Evolutionary conservation across 2,797 vertebrate genomes (phyloP).

Genomic region (Manis crassicaudata): DNA sequence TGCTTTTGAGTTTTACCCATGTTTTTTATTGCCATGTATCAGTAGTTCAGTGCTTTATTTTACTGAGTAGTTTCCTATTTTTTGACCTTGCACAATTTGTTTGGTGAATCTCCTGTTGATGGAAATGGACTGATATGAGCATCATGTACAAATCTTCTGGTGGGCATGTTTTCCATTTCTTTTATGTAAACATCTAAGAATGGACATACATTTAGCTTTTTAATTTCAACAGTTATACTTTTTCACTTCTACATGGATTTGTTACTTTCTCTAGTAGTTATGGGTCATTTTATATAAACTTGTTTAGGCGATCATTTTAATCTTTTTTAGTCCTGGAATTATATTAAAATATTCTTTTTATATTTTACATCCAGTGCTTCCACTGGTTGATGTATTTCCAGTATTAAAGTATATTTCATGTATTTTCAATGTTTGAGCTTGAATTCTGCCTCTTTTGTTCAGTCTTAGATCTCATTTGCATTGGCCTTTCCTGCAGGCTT

Average conservation of each 20-base stretch:
- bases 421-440: neutral
- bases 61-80: neutral
- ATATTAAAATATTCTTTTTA: neutral
- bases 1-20: neutral
- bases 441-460: neutral
- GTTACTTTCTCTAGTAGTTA: neutral
- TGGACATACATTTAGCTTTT: neutral
- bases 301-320: neutral
- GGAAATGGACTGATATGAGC: neutral
- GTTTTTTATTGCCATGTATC: neutral
- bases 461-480: neutral
- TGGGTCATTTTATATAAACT: neutral
- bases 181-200: neutral
- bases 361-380: neutral
- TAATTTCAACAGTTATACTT: neutral
- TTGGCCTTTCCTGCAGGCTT: neutral
- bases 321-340: neutral
- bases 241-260: neutral
- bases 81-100: neutral
- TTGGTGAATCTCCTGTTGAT: neutral
- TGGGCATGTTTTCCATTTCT: neutral
- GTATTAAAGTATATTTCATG: neutral
- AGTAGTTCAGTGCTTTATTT: neutral
- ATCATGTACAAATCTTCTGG: neutral
- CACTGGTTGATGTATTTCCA: neutral